Evolutionary conservation across 2,797 vertebrate genomes (phyloP).

Genomic region (Todus mexicanus): DNA sequence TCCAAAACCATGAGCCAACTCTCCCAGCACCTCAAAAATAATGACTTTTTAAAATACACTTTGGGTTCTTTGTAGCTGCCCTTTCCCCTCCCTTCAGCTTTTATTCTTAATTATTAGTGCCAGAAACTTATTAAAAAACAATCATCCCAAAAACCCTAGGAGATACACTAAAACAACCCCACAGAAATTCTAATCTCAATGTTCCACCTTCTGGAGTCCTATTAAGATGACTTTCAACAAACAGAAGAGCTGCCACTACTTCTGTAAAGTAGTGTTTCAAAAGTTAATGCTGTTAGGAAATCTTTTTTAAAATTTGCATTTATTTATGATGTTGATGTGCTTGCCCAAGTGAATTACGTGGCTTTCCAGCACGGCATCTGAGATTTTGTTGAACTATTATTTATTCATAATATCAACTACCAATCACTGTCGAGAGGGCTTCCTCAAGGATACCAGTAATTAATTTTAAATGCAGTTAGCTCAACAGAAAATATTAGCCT

Average conservation of each 20-base stretch:
- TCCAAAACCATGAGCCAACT: conserved; percentile 51
- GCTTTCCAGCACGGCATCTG: neutral
- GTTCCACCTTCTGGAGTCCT: neutral
- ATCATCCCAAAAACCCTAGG: neutral
- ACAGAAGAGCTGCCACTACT: neutral
- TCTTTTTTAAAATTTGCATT: neutral
- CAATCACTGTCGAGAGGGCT: neutral
- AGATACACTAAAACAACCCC: neutral
- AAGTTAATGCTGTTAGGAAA: neutral
- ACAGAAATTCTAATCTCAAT: neutral
- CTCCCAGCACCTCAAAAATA: conserved; percentile 56
- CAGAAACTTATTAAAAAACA: neutral
- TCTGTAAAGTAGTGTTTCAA: neutral
- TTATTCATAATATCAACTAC: neutral
- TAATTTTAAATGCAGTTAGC: neutral
- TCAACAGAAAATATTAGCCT: neutral
- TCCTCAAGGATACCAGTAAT: neutral
- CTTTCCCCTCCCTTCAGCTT: accelerated
- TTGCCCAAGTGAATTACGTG: neutral
- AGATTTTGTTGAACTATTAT: neutral
- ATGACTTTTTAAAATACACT: conserved; percentile 48
- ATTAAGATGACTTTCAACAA: neutral
- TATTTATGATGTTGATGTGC: neutral
- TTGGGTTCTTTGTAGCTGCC: conserved; percentile 9
- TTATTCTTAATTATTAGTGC: neutral